Conservation (phyloP, 2,113 vertebrate genomes). For the Zootoca vivipara region DNA sequence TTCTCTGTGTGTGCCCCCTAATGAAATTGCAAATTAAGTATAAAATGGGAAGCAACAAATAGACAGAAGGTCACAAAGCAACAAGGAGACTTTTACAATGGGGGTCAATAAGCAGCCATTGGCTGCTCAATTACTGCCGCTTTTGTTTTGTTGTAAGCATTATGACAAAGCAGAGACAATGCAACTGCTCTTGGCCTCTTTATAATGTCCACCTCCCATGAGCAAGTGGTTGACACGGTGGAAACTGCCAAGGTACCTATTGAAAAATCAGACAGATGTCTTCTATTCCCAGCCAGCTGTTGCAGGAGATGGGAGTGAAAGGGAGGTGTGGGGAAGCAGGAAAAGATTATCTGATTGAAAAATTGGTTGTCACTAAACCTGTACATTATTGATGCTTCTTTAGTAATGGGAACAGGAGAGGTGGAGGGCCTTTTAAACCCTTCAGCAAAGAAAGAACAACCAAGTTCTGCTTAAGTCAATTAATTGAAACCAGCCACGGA, state of each 20-base stretch:
- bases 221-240: neutral
- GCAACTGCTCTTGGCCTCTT: neutral
- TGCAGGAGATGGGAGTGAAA: neutral
- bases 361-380: neutral
- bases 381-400: slow-evolving; percentile 1
- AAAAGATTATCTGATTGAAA: neutral
- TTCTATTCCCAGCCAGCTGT: slow-evolving; percentile 1
- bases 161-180: neutral
- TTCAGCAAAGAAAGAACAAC: neutral
- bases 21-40: neutral
- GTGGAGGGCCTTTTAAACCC: neutral
- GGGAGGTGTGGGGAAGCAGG: neutral
- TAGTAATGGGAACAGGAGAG: neutral
- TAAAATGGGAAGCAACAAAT: neutral
- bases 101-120: neutral
- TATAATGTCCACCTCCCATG: neutral
- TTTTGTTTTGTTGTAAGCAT: neutral
- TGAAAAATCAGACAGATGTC: neutral
- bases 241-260: neutral
- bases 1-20: neutral
- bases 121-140: neutral
- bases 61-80: slow-evolving; percentile 2
- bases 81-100: neutral
- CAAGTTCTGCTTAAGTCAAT: neutral
- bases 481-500: neutral